phyloP scores from a whole-genome alignment of 2,888 invertebrate genomes.

The Homarus gammarus region DNA sequence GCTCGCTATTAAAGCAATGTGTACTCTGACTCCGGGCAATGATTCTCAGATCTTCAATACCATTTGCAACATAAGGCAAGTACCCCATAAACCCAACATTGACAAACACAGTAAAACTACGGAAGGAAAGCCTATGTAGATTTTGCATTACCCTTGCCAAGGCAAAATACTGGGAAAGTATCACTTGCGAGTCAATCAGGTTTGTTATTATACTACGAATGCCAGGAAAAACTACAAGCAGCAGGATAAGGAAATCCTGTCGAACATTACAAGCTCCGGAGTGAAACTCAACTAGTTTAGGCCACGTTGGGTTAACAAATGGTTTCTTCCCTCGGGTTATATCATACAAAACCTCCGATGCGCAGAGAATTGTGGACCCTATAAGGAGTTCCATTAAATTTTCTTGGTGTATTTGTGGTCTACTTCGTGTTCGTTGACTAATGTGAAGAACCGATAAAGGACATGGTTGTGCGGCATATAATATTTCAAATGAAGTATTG shows the following conservation, averaged over 20 bases:
- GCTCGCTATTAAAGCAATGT: background rate
- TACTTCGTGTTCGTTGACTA: background rate
- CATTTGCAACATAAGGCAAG: background rate
- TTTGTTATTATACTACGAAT: background rate
- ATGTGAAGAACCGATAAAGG: background rate
- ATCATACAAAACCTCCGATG: background rate
- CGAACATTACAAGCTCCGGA: background rate
- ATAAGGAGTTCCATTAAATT: background rate
- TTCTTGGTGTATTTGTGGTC: background rate
- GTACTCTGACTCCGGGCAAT: background rate
- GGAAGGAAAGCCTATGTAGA: background rate
- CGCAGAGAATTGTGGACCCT: background rate
- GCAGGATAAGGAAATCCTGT: background rate
- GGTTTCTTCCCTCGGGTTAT: background rate
- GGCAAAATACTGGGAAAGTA: background rate
- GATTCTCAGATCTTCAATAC: background rate
- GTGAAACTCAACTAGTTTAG: background rate
- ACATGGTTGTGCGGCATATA: background rate
- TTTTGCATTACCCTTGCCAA: background rate
- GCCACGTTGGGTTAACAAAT: background rate
- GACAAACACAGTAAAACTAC: background rate
- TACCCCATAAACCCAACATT: background rate
- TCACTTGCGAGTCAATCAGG: background rate
- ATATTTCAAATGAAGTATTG: background rate
- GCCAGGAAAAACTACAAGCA: background rate